Evolutionary conservation across 2,888 invertebrate genomes (phyloP), one percentile per base, ranked within the genome.

Genomic region (Lissocephala sabroskyi): DNA sequence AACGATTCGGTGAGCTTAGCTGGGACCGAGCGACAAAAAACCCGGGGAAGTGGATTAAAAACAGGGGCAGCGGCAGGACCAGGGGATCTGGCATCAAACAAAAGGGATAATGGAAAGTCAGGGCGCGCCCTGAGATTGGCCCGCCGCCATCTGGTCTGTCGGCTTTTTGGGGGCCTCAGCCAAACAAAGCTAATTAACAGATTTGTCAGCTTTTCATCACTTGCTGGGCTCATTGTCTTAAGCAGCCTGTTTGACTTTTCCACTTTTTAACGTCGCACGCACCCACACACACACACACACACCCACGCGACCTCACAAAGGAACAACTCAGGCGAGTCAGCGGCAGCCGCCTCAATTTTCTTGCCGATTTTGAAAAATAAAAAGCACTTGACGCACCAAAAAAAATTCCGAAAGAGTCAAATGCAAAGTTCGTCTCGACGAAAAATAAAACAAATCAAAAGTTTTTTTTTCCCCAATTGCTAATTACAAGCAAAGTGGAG

Each of bases 131-230:
- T n/a, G n/a, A n/a, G n/a, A n/a, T n/a, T n/a, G n/a, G n/a, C n/a
- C n/a, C 7, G 23, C 7, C 7, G 23, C 23, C 7, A 5, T 33
- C 33, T 33, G 13, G 33, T 14, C 10, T 16, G 7, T 23, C 16
- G 17, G 16, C 35, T 9, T 6, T 16, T 23, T 35, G 10, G 16
- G 7, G 62, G 56, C 62, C 55, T 76, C 61, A 63, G 56, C 70
- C 73, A 65, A 67, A 78, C 62, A 73, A 65, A 67, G 76, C 76
- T 77, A 79, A 77, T 77, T 77, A 77, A 76, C 76, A 70, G 76
- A 73, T 67, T 79, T 73, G 79, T 79, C 76, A 70, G 74, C 79
- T 67, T 63, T 79, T 73, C 63, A 65, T 70, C 68, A 70, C 68
- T 68, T 59, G 59, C n/a, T n/a, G 50, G 52, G 46, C 57, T 49